Conservation (phyloP, 1,140 invertebrate genomes). For the Drosophila eugracilis region DNA sequence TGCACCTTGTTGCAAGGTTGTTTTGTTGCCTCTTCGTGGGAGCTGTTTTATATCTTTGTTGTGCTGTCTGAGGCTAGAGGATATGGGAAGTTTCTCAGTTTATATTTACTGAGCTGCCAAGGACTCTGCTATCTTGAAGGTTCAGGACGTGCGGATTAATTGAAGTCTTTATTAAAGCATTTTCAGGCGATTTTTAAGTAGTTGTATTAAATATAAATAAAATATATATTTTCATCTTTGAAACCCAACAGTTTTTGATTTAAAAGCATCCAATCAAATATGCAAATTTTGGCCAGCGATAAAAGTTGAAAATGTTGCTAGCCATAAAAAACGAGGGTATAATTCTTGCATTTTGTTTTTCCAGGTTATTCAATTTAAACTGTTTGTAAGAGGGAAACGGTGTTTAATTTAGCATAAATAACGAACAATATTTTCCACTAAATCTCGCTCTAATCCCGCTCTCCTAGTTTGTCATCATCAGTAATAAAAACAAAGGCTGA, state of each 20-base stretch:
- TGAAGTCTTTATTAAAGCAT: conserved; percentile 4
- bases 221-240: not conserved
- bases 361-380: not conserved
- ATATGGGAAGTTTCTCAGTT: conserved; percentile 33
- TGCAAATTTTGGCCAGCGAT: not conserved
- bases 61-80: conserved; percentile 17
- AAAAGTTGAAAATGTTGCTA: conserved; percentile 1
- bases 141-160: conserved; percentile 32
- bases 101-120: conserved; percentile 37
- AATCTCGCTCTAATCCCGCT: not conserved
- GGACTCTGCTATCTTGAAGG: conserved; percentile 7
- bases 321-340: not conserved
- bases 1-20: conserved; percentile 39
- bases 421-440: conserved; percentile 14
- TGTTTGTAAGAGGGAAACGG: not conserved
- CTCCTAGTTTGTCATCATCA: conserved; percentile 28
- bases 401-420: conserved; percentile 32
- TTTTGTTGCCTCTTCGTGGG: conserved; percentile 23
- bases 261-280: conserved; percentile 20
- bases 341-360: not conserved
- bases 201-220: not conserved
- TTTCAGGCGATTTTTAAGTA: not conserved
- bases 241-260: not conserved
- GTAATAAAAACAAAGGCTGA: conserved; percentile 12
- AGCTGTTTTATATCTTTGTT: conserved; percentile 43